Base-by-base conservation (phyloP, 2,888 invertebrate species). In the Drosophila mimetica region DNA sequence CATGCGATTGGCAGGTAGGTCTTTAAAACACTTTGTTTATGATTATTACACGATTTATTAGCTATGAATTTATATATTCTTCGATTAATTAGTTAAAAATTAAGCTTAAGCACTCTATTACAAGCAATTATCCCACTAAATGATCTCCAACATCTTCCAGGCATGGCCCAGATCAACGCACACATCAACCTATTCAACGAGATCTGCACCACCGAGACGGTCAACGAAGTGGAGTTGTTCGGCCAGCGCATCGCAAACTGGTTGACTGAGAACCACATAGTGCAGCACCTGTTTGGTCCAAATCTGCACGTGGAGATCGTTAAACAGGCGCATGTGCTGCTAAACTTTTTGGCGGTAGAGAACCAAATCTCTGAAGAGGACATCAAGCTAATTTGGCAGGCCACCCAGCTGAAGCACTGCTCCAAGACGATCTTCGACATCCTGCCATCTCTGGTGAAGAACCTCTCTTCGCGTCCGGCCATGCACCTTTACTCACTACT, bases 211-310 rank as follows among this genome's bases (percentile, higher is more conserved):
- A 97, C 96, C 32, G 97, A 97, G 87, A 95, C 96, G 0, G 94
- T 97, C 1, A 94, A 96, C 0, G 97, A 97, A 89, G 96, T 96
- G 0, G 97, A 98, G 89, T 93, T 95, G 28, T 95, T 96, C 32
- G 97, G 97, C 0, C 95, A 96, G 76, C 95, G 95, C 77, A 93
- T 98, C 77, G 97, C 97, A 0, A 94, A 96, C 76, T 98, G 98
- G 98, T 93, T 98, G 18, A 95, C 97, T 0, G 94, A 94, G 75
- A 96, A 97, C 91, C 97, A 96, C 90, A 97, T 98, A 71, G 96
- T 98, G 77, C 96, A 97, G 83, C 97, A 98, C 90, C 95, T 98
- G 65, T 98, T 98, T 93, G 98, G 98, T n/a, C 98, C 98, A 30
- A 98, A 98, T 93, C 93, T 98, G 77, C 98, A 98, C 92, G 98